phyloP scores from a whole-genome alignment of 2,888 invertebrate genomes.

The Cephus runcator region DNA sequence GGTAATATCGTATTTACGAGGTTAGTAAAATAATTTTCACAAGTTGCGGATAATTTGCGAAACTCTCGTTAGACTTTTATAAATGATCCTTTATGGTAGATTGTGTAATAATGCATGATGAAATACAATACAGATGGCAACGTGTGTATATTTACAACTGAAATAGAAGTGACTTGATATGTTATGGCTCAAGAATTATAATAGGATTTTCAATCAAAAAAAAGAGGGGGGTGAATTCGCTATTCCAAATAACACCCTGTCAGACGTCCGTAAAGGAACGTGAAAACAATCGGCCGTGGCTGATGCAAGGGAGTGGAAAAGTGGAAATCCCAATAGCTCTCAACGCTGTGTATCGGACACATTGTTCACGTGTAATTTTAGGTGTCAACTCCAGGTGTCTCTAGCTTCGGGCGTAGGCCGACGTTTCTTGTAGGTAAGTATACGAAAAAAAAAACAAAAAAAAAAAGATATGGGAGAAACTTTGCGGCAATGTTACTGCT shows the following conservation, averaged over 20 bases:
- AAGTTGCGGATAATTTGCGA: not conserved
- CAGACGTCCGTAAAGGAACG: not conserved
- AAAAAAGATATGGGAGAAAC: not conserved
- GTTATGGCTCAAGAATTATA: not conserved
- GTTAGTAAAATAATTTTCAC: too few species aligned
- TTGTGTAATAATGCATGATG: not conserved
- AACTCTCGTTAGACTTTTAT: not conserved
- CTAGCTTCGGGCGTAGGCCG: not conserved
- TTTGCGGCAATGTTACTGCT: not conserved
- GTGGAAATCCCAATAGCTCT: slow-evolving; percentile 8
- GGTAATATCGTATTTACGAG: not conserved
- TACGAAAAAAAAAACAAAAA: not conserved
- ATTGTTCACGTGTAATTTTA: slow-evolving; percentile 15
- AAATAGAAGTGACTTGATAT: not conserved
- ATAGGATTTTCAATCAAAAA: not conserved
- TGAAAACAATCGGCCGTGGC: not conserved
- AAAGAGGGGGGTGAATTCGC: not conserved
- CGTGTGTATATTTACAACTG: not conserved
- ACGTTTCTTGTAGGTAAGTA: not conserved
- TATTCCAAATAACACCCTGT: not conserved
- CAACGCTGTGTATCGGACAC: not conserved
- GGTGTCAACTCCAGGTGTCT: slow-evolving; percentile 7
- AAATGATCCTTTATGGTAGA: not conserved
- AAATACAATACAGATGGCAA: not conserved
- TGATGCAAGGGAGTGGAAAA: not conserved